Evolutionary conservation across 2,888 invertebrate genomes (phyloP).

Genomic region (Sepiola atlantica): DNA sequence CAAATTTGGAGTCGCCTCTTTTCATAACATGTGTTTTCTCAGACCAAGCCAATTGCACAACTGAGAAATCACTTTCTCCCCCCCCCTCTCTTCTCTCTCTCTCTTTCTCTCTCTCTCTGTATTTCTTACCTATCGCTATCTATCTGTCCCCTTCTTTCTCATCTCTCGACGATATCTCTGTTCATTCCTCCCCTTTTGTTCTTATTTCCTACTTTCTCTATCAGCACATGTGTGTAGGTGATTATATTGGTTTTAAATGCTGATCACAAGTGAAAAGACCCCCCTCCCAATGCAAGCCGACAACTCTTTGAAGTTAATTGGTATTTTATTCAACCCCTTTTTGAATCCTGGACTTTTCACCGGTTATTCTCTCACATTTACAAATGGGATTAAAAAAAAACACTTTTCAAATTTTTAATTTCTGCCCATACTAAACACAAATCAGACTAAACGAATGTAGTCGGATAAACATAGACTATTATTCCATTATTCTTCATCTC

Average conservation of each 20-base stretch:
- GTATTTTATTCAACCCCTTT: neutral
- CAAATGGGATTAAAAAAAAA: neutral
- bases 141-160: too few species aligned
- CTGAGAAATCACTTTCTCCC: neutral
- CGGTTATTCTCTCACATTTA: neutral
- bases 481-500: too few species aligned
- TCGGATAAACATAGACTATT: too few species aligned
- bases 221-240: too few species aligned
- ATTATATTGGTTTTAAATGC: too few species aligned
- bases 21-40: neutral
- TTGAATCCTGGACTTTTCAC: neutral
- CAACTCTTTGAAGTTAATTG: conserved; percentile 21
- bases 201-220: too few species aligned
- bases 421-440: neutral
- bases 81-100: too few species aligned
- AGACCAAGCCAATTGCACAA: neutral
- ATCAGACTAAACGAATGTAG: neutral
- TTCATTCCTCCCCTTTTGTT: too few species aligned
- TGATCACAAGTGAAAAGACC: neutral
- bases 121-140: neutral
- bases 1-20: neutral
- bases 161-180: too few species aligned
- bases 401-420: neutral
- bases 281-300: neutral
- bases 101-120: neutral